Evolutionary conservation across 2,797 vertebrate genomes (phyloP).

Genomic region (Microchirus variegatus): DNA sequence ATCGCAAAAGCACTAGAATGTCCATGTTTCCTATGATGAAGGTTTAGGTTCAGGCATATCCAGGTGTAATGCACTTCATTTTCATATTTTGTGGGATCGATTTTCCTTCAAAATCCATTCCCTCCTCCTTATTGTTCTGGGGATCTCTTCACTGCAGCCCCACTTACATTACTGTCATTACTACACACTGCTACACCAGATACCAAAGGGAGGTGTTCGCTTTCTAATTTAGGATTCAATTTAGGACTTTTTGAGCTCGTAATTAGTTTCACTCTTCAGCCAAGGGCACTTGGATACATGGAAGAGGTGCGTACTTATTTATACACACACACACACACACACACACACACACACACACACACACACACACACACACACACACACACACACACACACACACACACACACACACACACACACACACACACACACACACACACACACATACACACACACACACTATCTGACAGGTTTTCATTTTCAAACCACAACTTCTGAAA

Average conservation of each 20-base stretch:
- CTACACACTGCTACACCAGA: constrained; percentile 33
- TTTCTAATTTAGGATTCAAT: constrained; percentile 78
- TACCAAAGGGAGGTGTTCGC: constrained; percentile 73
- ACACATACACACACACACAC: constrained; percentile 21
- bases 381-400: constrained; percentile 5
- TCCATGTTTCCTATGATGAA: no score
- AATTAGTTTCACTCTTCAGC: constrained; percentile 71
- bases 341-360: constrained; percentile 6
- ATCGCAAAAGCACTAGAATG: no score
- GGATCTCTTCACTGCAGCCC: neutral
- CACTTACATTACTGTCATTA: constrained; percentile 65
- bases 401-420: constrained; percentile 2
- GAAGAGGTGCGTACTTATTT: constrained; percentile 19
- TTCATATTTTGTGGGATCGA: no score
- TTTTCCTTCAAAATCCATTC: no score
- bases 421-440: constrained; percentile 11
- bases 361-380: constrained; percentile 5
- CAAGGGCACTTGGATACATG: constrained; percentile 51
- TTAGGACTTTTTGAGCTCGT: constrained; percentile 72
- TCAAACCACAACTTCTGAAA: constrained; percentile 8
- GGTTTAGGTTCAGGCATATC: no score
- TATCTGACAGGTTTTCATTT: neutral
- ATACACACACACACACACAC: constrained; percentile 6
- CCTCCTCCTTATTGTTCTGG: constrained; percentile 9
- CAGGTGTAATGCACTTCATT: no score